Evolutionary conservation across 2,113 vertebrate species (phyloP), one percentile per base, ranked within the genome.

Genomic region (Geococcyx californianus): DNA sequence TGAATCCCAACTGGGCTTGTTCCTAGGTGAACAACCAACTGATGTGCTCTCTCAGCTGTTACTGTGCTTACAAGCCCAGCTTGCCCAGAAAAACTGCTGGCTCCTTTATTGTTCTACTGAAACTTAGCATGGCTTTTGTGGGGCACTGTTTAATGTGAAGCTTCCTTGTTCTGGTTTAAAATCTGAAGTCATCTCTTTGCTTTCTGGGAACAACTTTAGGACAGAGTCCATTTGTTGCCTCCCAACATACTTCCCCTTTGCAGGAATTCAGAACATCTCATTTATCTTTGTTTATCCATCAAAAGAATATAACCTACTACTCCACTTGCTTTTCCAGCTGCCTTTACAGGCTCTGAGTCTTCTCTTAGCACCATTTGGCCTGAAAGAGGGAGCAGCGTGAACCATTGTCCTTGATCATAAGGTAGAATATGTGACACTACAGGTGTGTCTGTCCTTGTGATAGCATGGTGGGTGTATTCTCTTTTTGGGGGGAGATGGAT

Each of bases 191-290:
- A 75, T 2, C 60, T 47, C 56, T 70, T 40, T 84, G 47, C 77
- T 84, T 78, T 52, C 59, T 10, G 31, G 54, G 56, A 84, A 74
- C 40, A 89, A 10, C 44, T 73, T 75, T 11, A 75, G 87, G 84
- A 67, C 89, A 84, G 33, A 3, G 47, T 87, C 42, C 3, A 0
- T 45, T 79, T 62, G 51, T 25, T 67, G 68, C 73, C 80, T 92
- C 62, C 52, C 18, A 3, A 0, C n/a, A 17, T 74, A 85, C 47
- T 91, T 92, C 44, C 40, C 56, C 77, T 56, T 24, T 69, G 70
- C 81, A 94, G 79, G 93, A 84, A 84, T 82, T 38, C 91, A 82
- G 90, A 94, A 49, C 87, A 76, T 82, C 51, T 93, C 66, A 21
- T 94, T 95, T 89, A 45, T 60, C 87, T 91, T 49, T 89, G 56